phyloP scores from a whole-genome alignment of 1,140 invertebrate species.

The Drosophila kohkoa region DNA sequence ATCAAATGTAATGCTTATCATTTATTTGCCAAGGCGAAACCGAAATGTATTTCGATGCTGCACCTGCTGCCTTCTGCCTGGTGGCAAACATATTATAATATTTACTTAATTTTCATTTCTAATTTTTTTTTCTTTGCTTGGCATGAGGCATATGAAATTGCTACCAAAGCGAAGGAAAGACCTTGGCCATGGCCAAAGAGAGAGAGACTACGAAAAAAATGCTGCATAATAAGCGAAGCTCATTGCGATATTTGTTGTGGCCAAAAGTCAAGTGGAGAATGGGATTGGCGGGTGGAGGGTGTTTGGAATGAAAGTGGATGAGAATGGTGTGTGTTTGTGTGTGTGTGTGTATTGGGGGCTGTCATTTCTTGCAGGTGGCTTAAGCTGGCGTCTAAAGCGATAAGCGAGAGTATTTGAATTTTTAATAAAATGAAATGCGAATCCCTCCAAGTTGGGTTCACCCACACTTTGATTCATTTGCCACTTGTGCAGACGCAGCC shows the following conservation, averaged over 20 bases:
- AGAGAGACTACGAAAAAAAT: slow-evolving; percentile 20
- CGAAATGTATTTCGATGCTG: slow-evolving; percentile 44
- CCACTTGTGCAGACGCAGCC: slow-evolving; percentile 48
- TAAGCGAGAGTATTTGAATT: slow-evolving; percentile 81
- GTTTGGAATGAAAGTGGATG: slow-evolving; percentile 6
- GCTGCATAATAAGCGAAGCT: slow-evolving; percentile 75
- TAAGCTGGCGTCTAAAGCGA: slow-evolving; percentile 75
- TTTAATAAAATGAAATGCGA: slow-evolving; percentile 82
- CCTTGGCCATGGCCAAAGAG: slow-evolving; percentile 61
- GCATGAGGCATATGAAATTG: slow-evolving; percentile 68
- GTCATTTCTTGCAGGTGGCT: slow-evolving; percentile 66
- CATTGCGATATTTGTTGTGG: slow-evolving; percentile 60
- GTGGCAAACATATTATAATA: slow-evolving; percentile 79
- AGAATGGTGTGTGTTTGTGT: background rate
- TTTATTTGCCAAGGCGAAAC: slow-evolving; percentile 80
- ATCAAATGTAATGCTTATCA: slow-evolving; percentile 85
- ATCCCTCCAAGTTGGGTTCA: slow-evolving; percentile 48
- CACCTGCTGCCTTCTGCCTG: slow-evolving; percentile 20
- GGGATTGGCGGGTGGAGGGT: slow-evolving; percentile 12
- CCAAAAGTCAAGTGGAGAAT: slow-evolving; percentile 57
- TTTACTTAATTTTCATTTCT: slow-evolving; percentile 84
- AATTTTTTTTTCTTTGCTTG: slow-evolving; percentile 55
- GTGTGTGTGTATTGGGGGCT: slow-evolving; percentile 5
- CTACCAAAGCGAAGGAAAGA: slow-evolving; percentile 38
- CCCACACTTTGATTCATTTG: slow-evolving; percentile 51